These are phyloP conservation scores for Xiphophorus hellerii DNA, from an alignment of 2,113 vertebrate genomes.

Conservation along the genomic window DNA sequence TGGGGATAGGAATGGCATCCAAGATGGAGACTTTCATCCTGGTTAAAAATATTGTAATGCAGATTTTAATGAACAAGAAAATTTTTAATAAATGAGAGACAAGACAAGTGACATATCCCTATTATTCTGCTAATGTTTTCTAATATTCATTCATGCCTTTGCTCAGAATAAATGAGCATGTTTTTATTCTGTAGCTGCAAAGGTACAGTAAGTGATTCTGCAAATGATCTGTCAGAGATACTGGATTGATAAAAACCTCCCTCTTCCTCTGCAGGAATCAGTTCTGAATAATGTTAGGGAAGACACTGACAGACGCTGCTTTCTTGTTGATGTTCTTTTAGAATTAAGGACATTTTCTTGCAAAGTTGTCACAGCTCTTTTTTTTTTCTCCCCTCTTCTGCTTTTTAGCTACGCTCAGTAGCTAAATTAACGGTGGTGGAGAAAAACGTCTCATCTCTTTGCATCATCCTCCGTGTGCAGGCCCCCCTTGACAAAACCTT, in stretches of 20 bases:
- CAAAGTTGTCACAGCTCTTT: slow-evolving; percentile 16
- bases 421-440: slow-evolving; percentile 29
- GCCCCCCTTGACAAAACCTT: slow-evolving; percentile 59
- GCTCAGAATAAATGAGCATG: slow-evolving; percentile 26
- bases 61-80: slow-evolving; percentile 46
- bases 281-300: slow-evolving; percentile 30
- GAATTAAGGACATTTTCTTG: slow-evolving; percentile 28
- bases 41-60: slow-evolving; percentile 11
- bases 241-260: slow-evolving; percentile 32
- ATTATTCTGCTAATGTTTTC: slow-evolving; percentile 38
- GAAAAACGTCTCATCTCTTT: slow-evolving; percentile 26
- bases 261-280: slow-evolving; percentile 40
- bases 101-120: slow-evolving; percentile 27
- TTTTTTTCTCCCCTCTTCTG: slow-evolving; percentile 1
- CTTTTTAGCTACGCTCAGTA: slow-evolving; percentile 5
- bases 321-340: slow-evolving; percentile 35
- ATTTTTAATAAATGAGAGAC: slow-evolving; percentile 44
- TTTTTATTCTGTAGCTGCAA: slow-evolving; percentile 7
- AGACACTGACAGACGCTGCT: slow-evolving; percentile 25
- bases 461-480: slow-evolving; percentile 8
- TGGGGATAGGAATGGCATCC: background rate
- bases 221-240: slow-evolving; percentile 54
- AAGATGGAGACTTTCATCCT: slow-evolving; percentile 23
- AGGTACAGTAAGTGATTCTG: slow-evolving; percentile 39
- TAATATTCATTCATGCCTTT: slow-evolving; percentile 36